Base-by-base conservation (phyloP, 2,797 vertebrate genomes). In the Brotogeris chrysoptera region DNA sequence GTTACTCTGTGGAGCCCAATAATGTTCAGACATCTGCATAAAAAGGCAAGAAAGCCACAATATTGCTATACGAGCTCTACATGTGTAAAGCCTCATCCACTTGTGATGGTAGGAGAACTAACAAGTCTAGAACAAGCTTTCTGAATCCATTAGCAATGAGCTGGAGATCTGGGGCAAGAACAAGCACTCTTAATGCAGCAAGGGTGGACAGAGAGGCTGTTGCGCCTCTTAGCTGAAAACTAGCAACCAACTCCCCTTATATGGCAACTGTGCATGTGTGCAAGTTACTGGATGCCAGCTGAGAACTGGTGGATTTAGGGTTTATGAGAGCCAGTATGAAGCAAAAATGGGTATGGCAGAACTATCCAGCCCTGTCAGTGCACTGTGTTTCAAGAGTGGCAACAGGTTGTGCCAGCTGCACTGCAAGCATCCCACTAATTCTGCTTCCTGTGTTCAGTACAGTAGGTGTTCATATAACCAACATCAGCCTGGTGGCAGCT, bases 1-100 rank as follows among this genome's bases (percentile, higher is more conserved):
- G 0, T 99, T 99, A 93, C 99, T 99, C 97, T 99, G 99, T 9
- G 99, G 99, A 73, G 99, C 99, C 99, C 99, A 99, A 80, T 99
- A 99, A 97, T 99, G 99, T 95, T 99, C 99, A 21, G 99, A 99
- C 99, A 99, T 99, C 99, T 99, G 95, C 72, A 96, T 4, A 25
- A 96, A 95, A 92, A 97, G 34, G 11, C 76, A 97, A 95, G 80
- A 90, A 44, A 94, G 11, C 27, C 78, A 86, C 8, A 32, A 39
- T 73, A 76, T 69, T 27, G 8, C 19, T 57, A 36, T 5, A 32
- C 0, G 5, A 53, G 20, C 43, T 77, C 52, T 4, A 74, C 6
- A 43, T 0, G 2, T 18, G 14, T 32, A 80, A 87, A 82, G 19
- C 9, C 60, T 50, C 43, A 68, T 6, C 8, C 27, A 25, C 30